Base-by-base conservation (phyloP, 2,888 invertebrate species). In the Macaria notata region DNA sequence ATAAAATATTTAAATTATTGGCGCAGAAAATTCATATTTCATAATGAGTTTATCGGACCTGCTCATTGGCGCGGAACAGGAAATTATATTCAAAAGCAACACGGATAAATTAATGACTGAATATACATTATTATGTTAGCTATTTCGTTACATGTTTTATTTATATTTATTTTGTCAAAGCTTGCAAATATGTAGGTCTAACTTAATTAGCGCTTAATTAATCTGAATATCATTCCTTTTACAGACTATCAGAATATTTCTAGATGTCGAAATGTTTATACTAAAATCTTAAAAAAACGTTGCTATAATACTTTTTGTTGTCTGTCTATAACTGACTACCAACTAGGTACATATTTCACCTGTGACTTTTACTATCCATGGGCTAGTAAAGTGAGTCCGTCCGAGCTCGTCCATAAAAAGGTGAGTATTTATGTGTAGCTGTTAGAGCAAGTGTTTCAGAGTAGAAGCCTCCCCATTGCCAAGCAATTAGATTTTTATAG, bases 401-500 rank as follows among this genome's bases (percentile, higher is more conserved):
- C 41, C 1, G 41, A 5, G n/a, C 9, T 1, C 8, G 9, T n/a
- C 8, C 9, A 41, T 8, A 41, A n/a, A 8, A n/a, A 41, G 41
- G 41, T n/a, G 4, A 8, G 41, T 41, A 41, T 41, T 41, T 41
- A 41, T 41, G 41, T 41, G 41, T 4, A 1, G 41, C 41, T 9
- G 50, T 39, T 31, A 29, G 44, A 29, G 44, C 50, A 41, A 54
- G 47, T 45, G 54, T 54, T 50, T 44, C 50, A 38, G 31, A 41
- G 54, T 53, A 58, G 51, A 54, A 59, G 59, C 59, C 36, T 47
- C 9, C 41, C 49, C 54, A 59, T 59, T 54, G 54, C 42, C 38
- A 33, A 46, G 44, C 59, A 54, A 54, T 59, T 59, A 59, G 50
- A 59, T 59, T 54, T 59, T 54, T 59, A 51, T 53, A 46, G 46